A percentile compares a stretch with the other conserved stretches of the same genome.
These are phyloP conservation scores for Dendropsophus ebraccatus DNA, from an alignment of 2,113 vertebrate genomes.

Conservation along the genomic window DNA sequence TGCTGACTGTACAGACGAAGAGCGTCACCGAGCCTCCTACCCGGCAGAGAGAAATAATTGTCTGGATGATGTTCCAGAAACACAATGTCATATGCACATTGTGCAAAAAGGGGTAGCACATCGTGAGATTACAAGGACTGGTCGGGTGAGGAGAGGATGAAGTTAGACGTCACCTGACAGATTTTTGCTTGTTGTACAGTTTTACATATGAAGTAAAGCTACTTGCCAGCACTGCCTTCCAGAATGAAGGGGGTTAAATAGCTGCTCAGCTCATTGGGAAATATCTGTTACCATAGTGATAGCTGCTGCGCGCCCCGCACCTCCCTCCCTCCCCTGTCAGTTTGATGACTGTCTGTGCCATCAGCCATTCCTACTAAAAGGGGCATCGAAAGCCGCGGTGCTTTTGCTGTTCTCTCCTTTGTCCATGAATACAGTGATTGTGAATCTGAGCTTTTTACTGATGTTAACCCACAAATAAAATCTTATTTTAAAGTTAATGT, in stretches of 20 bases:
- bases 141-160: neutral
- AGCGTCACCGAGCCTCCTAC: neutral
- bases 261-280: conserved; percentile 26
- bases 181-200: neutral
- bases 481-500: neutral
- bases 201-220: neutral
- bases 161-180: neutral
- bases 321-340: conserved; percentile 31
- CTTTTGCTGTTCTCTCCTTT: neutral
- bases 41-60: neutral
- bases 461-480: neutral
- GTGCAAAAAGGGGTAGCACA: neutral
- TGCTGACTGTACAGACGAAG: neutral
- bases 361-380: conserved; percentile 41
- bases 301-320: conserved; percentile 14
- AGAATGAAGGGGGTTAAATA: conserved; percentile 26
- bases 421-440: neutral
- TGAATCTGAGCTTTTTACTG: neutral
- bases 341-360: conserved; percentile 39
- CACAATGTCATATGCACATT: neutral
- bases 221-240: neutral
- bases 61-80: neutral
- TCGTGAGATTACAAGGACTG: neutral
- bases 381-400: neutral
- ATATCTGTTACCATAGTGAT: conserved; percentile 48